These are phyloP conservation scores for Eciton burchellii DNA, from an alignment of 1,140 invertebrate genomes.

Conservation along the genomic window DNA sequence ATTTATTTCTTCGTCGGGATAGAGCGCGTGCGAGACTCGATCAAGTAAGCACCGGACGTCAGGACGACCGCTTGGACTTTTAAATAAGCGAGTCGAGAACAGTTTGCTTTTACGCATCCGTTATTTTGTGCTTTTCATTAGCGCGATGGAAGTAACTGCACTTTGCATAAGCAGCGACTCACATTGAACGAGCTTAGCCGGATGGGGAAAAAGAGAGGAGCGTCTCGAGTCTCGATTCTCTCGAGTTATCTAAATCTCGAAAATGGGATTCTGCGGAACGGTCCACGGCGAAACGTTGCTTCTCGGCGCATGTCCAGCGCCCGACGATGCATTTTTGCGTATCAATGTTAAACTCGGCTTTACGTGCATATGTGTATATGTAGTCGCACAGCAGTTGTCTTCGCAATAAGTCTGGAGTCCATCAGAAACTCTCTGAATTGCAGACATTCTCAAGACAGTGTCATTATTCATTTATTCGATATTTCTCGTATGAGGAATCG, in stretches of 20 bases:
- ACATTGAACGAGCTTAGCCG: not conserved
- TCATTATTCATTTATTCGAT: constrained; percentile 1
- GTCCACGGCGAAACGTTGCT: constrained; percentile 1
- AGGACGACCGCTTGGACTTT: constrained; percentile 18
- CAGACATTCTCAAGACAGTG: not conserved
- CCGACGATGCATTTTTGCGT: constrained; percentile 50
- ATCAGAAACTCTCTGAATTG: not conserved
- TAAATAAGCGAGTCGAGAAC: constrained; percentile 39
- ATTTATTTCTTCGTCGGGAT: constrained; percentile 78
- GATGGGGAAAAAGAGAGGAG: not conserved
- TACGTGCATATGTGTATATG: constrained; percentile 43
- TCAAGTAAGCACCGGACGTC: constrained; percentile 32
- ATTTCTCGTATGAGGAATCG: not conserved
- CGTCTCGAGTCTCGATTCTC: not conserved
- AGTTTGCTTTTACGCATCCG: not conserved
- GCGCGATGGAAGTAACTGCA: not conserved
- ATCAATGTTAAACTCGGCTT: constrained; percentile 53
- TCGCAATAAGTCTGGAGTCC: not conserved
- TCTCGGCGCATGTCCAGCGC: constrained; percentile 18
- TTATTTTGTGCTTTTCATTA: constrained; percentile 29
- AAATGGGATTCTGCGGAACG: constrained; percentile 32
- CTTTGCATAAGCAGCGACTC: constrained; percentile 6
- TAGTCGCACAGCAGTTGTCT: constrained; percentile 22
- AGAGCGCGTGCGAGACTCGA: constrained; percentile 55
- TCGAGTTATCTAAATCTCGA: constrained; percentile 52